phyloP scores from a whole-genome alignment of 2,797 vertebrate species.

The Alca torda region DNA sequence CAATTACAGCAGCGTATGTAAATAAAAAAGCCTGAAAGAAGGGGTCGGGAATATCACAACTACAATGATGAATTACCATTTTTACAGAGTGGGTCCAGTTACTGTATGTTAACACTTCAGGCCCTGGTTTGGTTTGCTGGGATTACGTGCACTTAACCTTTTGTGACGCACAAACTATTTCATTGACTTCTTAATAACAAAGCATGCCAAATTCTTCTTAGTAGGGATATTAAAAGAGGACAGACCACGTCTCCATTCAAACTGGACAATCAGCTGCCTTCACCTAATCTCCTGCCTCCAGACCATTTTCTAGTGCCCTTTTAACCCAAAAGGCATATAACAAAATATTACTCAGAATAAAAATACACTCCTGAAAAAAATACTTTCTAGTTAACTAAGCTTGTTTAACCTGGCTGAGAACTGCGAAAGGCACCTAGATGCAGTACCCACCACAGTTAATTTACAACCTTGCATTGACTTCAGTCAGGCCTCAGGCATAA shows the following conservation, averaged over 20 bases:
- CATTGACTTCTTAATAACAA: not conserved
- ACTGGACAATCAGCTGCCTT: not conserved
- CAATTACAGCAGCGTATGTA: slow-evolving; percentile 53
- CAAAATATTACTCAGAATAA: not conserved
- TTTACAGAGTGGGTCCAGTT: not conserved
- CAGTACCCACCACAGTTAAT: not conserved
- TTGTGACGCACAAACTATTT: not conserved
- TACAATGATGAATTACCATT: not conserved
- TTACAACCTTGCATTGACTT: slow-evolving; percentile 7
- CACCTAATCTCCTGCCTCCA: not conserved
- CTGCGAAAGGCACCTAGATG: not conserved
- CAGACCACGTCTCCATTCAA: not conserved
- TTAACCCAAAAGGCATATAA: not conserved
- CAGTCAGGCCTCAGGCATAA: not conserved
- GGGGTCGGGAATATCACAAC: not conserved
- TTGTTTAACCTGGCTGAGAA: not conserved
- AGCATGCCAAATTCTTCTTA: not conserved
- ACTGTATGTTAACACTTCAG: not conserved
- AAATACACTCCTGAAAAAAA: not conserved
- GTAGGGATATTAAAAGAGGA: not conserved
- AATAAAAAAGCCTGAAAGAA: slow-evolving; percentile 46
- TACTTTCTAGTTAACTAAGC: not conserved
- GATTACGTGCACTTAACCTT: not conserved
- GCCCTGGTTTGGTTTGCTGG: not conserved
- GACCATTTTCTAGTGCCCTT: not conserved